Evolutionary conservation across 2,113 vertebrate species (phyloP), one percentile per base, ranked within the genome.

Genomic region (Thunnus thynnus): DNA sequence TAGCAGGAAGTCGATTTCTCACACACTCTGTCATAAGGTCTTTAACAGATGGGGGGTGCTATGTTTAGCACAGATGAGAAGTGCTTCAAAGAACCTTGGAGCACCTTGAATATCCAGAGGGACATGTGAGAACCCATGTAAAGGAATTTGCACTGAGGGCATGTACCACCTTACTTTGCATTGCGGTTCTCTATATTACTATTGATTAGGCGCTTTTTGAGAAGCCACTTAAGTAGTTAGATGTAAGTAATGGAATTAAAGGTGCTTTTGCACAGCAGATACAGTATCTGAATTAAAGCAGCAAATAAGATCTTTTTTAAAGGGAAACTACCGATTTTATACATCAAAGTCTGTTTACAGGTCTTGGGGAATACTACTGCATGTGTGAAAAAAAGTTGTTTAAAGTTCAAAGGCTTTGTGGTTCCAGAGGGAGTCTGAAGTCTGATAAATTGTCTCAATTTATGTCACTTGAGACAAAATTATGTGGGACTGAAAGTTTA

Each of bases 51-150:
- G 84, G 72, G 70, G 61, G 69, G 16, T 70, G 72, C 84, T 86
- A 87, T 86, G 78, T 89, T 89, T 90, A 91, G 91, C 78, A 86
- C 72, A 66, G 73, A 79, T 74, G 83, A 86, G 48, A 77, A 83
- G 76, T n/a, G 66, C 71, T 71, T 86, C 76, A 86, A 69, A 88
- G 69, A 84, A 71, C 72, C 68, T 83, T 44, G 57, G 70, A 77
- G 61, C 46, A 36, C 76, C 69, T 65, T 60, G 17, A 11, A 44
- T 46, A 63, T 68, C 52, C 58, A 41, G 32, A 55, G 70, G 70
- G 76, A 65, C 41, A 20, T 13, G 41, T 56, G 50, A 76, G 25
- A 80, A 62, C 22, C 27, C 9, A 16, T 46, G 30, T 62, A 55
- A 86, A 14, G 3, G 51, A 71, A 52, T 58, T 60, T 68, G 32